Conservation (phyloP, 2,888 invertebrate species). For the Coleophora deauratella region DNA sequence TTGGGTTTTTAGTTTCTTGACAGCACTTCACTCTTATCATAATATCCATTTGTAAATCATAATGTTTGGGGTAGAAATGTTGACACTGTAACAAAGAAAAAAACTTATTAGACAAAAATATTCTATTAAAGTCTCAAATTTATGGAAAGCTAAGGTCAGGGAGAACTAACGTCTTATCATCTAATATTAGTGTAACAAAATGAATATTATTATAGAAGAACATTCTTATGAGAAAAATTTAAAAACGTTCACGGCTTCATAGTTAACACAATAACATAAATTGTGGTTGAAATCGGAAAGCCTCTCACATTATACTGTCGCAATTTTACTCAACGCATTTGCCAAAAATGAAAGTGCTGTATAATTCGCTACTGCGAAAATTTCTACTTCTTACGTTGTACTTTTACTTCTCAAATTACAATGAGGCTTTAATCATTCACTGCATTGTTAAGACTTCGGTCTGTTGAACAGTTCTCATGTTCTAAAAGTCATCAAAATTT, state of each 20-base stretch:
- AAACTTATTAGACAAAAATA: neutral
- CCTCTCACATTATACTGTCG: neutral
- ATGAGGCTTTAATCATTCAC: constrained; percentile 3
- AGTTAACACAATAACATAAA: too few relatives aligned
- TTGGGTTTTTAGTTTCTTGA: constrained; percentile 74
- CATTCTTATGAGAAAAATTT: too few relatives aligned
- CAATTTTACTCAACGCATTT: neutral
- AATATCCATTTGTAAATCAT: constrained; percentile 76
- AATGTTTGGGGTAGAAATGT: constrained; percentile 73
- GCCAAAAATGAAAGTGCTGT: constrained; percentile 12
- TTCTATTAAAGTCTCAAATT: too few relatives aligned
- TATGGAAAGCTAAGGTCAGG: too few relatives aligned
- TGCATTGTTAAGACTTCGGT: constrained; percentile 10
- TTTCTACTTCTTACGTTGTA: constrained; percentile 24
- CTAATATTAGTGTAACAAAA: too few relatives aligned
- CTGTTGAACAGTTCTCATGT: constrained; percentile 8
- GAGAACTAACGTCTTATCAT: too few relatives aligned
- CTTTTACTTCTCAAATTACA: constrained; percentile 22
- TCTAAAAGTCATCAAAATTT: too few relatives aligned
- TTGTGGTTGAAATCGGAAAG: too few relatives aligned
- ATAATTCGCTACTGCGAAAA: constrained; percentile 20
- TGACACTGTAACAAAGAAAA: constrained; percentile 69
- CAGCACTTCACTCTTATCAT: constrained; percentile 74
- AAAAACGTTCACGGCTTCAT: too few relatives aligned
- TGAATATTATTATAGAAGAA: too few relatives aligned